Evolutionary conservation across 2,888 invertebrate genomes (phyloP).

Genomic region (Agrotis ipsilon): DNA sequence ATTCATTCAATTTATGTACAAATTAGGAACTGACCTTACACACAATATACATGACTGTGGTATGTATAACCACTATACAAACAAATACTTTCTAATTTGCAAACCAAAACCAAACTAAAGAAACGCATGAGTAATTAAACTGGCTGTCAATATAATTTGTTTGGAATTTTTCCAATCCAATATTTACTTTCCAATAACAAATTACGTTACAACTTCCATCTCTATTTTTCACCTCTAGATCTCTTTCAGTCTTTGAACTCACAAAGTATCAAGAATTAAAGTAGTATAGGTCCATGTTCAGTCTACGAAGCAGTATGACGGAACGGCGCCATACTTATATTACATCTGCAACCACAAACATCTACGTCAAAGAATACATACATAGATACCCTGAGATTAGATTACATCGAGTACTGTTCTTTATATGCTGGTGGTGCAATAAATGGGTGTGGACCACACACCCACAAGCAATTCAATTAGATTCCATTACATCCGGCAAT

Average conservation of each 20-base stretch:
- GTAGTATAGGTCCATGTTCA: slow-evolving; percentile 12
- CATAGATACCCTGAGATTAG: slow-evolving; percentile 32
- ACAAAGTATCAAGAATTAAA: background rate
- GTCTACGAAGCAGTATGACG: slow-evolving; percentile 40
- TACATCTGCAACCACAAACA: slow-evolving; percentile 46
- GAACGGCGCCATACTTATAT: slow-evolving; percentile 49
- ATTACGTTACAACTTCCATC: background rate
- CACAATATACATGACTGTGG: background rate
- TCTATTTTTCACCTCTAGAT: background rate
- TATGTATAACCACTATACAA: background rate
- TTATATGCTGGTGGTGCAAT: slow-evolving; percentile 38
- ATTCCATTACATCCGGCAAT: slow-evolving; percentile 31
- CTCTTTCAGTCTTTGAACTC: background rate
- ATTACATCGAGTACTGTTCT: slow-evolving; percentile 43
- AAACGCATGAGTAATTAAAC: background rate
- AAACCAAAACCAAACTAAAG: background rate
- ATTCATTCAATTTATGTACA: background rate
- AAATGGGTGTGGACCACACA: slow-evolving; percentile 41
- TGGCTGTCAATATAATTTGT: background rate
- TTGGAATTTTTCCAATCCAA: background rate
- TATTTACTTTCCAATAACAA: background rate
- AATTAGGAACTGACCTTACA: slow-evolving; percentile 1
- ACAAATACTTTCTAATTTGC: slow-evolving; percentile 7
- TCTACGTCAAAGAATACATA: slow-evolving; percentile 43
- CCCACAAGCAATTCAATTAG: slow-evolving; percentile 35